A percentile compares a stretch with the other conserved stretches of the same genome.
Conservation (phyloP, 2,113 vertebrate species). For the Lagopus muta region DNA sequence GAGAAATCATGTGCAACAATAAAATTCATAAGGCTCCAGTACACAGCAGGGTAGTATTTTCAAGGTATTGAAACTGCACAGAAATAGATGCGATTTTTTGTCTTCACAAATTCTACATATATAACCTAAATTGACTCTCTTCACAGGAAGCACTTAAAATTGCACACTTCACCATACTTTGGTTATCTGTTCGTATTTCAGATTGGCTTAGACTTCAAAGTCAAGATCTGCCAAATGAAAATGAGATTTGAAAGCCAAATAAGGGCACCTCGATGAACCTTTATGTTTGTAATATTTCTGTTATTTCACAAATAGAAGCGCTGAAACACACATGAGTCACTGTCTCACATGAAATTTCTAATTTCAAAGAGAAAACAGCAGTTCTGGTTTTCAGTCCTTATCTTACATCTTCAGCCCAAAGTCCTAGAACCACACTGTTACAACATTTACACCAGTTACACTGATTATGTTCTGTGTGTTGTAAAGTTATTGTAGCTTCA, state of each 20-base stretch:
- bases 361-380: neutral
- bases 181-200: neutral
- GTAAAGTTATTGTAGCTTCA: neutral
- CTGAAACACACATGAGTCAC: neutral
- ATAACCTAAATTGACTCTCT: neutral
- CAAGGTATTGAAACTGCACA: neutral
- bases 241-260: neutral
- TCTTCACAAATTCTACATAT: neutral
- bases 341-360: neutral
- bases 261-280: neutral
- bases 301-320: slow-evolving; percentile 5
- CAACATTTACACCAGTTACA: neutral
- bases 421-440: accelerated
- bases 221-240: neutral
- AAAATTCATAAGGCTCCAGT: neutral
- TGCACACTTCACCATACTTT: neutral
- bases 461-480: neutral
- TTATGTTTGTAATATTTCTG: neutral
- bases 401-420: neutral
- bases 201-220: neutral
- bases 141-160: neutral
- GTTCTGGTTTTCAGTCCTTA: neutral
- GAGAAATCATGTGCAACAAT: neutral
- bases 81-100: accelerated
- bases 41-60: neutral